Evolutionary conservation across 2,113 vertebrate genomes (phyloP), one percentile per base, ranked within the genome.

Genomic region (Barbus barbus): DNA sequence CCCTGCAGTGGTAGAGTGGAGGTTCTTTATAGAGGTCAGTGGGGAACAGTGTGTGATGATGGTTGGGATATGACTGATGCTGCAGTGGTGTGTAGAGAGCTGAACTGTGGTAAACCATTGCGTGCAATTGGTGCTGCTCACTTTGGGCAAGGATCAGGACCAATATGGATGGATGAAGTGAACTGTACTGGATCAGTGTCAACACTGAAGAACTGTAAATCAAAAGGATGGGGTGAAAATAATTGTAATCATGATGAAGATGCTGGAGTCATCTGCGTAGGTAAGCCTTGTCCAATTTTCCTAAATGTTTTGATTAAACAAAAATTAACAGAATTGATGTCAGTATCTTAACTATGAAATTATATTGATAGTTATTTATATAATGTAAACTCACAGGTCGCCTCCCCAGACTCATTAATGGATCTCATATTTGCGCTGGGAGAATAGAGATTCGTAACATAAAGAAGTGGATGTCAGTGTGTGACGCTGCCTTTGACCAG

Each of bases 1-100:
- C 13, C 4, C 46, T 48, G 46, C 4, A 1, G 3, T 48, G 46
- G 46, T 48, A 14, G 46, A 48, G 46, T 48, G 46, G 46, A 48
- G 46, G 46, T 48, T 48, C 13, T 16, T 48, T 13, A 48, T 48
- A 4, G 1, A 5, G 86, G 82, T 41, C 79, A 84, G 24, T 89
- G 84, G 86, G 86, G 88, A 11, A 36, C 80, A 22, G 18, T 56
- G 7, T 22, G 51, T 22, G 18, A 56, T 56, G 18, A 56, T 8
- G 18, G 20, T 1, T 56, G 51, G 51, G 51, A 56, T 51, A 16
- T 14, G 12, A 56, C 18, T 20, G 20, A 2, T 22, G 51, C 18
- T 56, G 20, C 1, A 22, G 20, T 56, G 51, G 51, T 56, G 6
- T 56, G 51, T 56, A 56, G 2, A 20, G 51, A 53, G 51, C 5